These are phyloP conservation scores for Cheilosia pagana DNA, from an alignment of 2,888 invertebrate species.

Conservation along the genomic window DNA sequence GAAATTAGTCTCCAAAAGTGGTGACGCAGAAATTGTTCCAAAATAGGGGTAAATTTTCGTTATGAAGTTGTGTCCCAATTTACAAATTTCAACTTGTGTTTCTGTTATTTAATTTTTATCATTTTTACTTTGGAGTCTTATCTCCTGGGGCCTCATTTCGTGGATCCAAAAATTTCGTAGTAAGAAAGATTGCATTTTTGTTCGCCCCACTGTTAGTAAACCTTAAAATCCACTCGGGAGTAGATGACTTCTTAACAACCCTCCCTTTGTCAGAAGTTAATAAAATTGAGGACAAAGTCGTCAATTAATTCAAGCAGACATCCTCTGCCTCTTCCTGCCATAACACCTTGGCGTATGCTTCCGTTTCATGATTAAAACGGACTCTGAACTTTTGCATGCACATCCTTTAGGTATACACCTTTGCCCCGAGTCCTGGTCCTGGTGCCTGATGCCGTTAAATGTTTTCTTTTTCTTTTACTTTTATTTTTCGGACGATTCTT, in stretches of 20 bases:
- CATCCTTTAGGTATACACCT: slow-evolving; percentile 4
- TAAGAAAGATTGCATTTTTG: no score
- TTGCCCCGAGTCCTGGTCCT: slow-evolving; percentile 1
- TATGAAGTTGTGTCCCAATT: no score
- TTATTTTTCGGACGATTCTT: slow-evolving; percentile 7
- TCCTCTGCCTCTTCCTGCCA: slow-evolving; percentile 25
- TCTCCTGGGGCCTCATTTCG: no score
- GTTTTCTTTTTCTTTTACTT: slow-evolving; percentile 24
- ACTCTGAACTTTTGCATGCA: slow-evolving; percentile 20
- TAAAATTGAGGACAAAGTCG: slow-evolving; percentile 32
- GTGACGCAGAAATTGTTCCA: no score
- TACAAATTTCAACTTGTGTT: no score
- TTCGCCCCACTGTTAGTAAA: slow-evolving; percentile 1
- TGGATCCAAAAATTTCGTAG: no score
- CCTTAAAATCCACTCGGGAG: not conserved
- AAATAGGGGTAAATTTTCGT: no score
- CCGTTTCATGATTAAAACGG: slow-evolving; percentile 30
- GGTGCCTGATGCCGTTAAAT: slow-evolving; percentile 14
- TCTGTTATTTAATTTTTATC: no score
- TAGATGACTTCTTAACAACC: slow-evolving; percentile 7
- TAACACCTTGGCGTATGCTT: slow-evolving; percentile 43
- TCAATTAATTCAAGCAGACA: slow-evolving; percentile 60
- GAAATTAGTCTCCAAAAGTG: no score
- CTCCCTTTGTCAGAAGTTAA: slow-evolving; percentile 27
- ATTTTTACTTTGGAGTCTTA: no score